phyloP scores from a whole-genome alignment of 1,140 invertebrate species.

The roundworm (Caenorhabditis elegans) region WBcel235 BX284604.4:3826501-3827000 shows the following conservation, averaged over 20 bases:
- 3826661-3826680: conserved; percentile 22
- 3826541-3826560: too few relatives aligned
- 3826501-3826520: too few relatives aligned
- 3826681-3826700: neutral
- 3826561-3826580: too few relatives aligned
- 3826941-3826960: conserved; percentile 5
- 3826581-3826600: too few relatives aligned
- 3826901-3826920: conserved; percentile 7
- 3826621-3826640: too few relatives aligned
- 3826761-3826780: neutral
- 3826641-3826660: too few relatives aligned
- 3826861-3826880: neutral
- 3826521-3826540: too few relatives aligned
- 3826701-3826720: conserved; percentile 12
- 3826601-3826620: too few relatives aligned
- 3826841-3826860: neutral
- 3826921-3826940: conserved; percentile 30
- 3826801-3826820: conserved; percentile 27
- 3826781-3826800: neutral
- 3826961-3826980: too few relatives aligned
- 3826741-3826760: too few relatives aligned
- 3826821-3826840: neutral
- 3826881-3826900: neutral
- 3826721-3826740: too few relatives aligned
- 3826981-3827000: too few relatives aligned